Conservation (phyloP, 2,888 invertebrate species). For the Clitarchus hookeri region DNA sequence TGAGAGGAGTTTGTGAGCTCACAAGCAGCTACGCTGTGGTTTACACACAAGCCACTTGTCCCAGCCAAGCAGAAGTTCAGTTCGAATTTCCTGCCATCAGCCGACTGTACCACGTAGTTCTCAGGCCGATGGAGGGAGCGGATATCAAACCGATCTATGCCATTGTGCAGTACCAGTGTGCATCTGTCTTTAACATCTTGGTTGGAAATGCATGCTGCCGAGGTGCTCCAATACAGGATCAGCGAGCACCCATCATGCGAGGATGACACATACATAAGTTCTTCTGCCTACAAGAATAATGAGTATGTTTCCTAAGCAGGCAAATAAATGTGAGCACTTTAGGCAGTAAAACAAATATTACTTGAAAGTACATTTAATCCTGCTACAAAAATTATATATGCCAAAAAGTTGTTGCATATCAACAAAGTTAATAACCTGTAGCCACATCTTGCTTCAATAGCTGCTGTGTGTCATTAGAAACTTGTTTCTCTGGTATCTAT, state of each 20-base stretch:
- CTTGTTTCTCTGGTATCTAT: too few relatives aligned
- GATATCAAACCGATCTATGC: not conserved
- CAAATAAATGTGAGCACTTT: too few relatives aligned
- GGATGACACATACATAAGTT: not conserved
- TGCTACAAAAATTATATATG: too few relatives aligned
- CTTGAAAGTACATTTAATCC: too few relatives aligned
- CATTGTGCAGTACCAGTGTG: not conserved
- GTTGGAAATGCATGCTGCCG: not conserved
- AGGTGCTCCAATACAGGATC: not conserved
- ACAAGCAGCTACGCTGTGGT: not conserved
- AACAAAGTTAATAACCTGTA: too few relatives aligned
- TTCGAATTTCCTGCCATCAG: not conserved
- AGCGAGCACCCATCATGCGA: not conserved
- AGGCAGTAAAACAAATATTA: too few relatives aligned
- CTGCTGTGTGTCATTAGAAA: too few relatives aligned
- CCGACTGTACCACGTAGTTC: not conserved
- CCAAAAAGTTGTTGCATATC: too few relatives aligned
- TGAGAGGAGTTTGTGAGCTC: not conserved
- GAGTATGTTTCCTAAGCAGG: not conserved
- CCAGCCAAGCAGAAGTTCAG: not conserved
- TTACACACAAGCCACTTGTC: not conserved
- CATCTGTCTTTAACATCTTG: not conserved
- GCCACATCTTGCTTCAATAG: too few relatives aligned
- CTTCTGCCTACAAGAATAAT: not conserved
- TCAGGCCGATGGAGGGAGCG: not conserved